Evolutionary conservation across 1,140 invertebrate species (phyloP).

Genomic region (Macrobrachium nipponense): DNA sequence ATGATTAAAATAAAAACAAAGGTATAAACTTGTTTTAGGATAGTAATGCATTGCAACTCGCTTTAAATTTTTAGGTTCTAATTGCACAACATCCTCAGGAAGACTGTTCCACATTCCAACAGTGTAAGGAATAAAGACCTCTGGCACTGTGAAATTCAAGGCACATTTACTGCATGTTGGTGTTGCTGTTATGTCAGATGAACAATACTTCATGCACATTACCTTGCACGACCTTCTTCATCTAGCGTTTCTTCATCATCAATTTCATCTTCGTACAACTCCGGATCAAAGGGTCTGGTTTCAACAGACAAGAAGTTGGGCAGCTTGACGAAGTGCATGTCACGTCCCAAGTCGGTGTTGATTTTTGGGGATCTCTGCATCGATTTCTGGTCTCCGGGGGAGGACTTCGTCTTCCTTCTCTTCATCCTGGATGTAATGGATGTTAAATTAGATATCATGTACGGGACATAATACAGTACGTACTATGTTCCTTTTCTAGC

Average conservation of each 20-base stretch:
- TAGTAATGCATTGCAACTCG: too few relatives aligned
- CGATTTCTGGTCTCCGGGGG: constrained; percentile 87
- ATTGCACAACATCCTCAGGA: too few relatives aligned
- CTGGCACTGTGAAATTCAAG: too few relatives aligned
- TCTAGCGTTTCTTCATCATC: constrained; percentile 98
- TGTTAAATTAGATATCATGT: background rate
- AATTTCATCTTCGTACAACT: constrained; percentile 98
- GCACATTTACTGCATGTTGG: too few relatives aligned
- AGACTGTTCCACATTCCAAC: too few relatives aligned
- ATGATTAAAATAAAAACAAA: too few relatives aligned
- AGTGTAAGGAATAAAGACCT: too few relatives aligned
- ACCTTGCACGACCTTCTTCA: constrained; percentile 95
- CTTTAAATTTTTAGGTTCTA: too few relatives aligned
- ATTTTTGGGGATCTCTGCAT: constrained; percentile 97
- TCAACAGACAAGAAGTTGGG: constrained; percentile 94
- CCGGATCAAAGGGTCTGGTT: constrained; percentile 92
- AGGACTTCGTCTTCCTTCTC: constrained; percentile 55
- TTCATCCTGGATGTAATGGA: constrained; percentile 35
- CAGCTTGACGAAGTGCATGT: constrained; percentile 94
- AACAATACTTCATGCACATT: background rate
- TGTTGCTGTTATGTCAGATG: background rate
- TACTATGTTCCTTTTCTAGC: too few relatives aligned
- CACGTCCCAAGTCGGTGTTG: constrained; percentile 85
- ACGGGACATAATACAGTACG: background rate
- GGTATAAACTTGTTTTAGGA: too few relatives aligned